Base-by-base conservation (phyloP, 2,888 invertebrate genomes). In the Abrostola tripartita region DNA sequence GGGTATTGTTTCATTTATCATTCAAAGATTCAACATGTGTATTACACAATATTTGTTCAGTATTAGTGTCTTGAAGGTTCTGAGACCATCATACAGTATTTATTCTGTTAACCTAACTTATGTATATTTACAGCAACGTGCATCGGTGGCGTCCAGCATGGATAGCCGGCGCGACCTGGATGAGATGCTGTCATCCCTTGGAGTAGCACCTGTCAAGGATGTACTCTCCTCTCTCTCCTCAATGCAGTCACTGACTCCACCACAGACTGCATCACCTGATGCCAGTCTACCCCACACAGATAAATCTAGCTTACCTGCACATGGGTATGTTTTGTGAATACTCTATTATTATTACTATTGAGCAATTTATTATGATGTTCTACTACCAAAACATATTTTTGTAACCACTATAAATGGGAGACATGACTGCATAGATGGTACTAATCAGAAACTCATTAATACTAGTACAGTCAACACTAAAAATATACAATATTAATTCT, bases 171-270 rank as follows among this genome's bases (percentile, higher is more conserved):
- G 97, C 56, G 98, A 98, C 87, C 90, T 98, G 66, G 98, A 98
- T 90, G 98, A 98, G 85, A 97, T 98, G 96, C 95, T 98, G 49
- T 97, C 97, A 0, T 97, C 97, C 0, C 92, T 98, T 57, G 98
- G 98, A 52, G 97, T 98, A 78, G 98, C 98, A 4, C 98, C 98
- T 0, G 97, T 98, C 37, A 97, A 98, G 83, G 98, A 98, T 89
- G 97, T 98, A 6, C 91, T 98, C 55, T 97, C 98, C 0, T 98
- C 97, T 62, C 95, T 98, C 50, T 97, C 98, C 0, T 98, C 97
- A 74, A 96, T 97, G 88, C 97, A 97, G 79, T 97, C 97, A 9
- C 91, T 97, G 52, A 97, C 97, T 11, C 97, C 98, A 1, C 97
- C 98, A 76, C 97, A 97, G 84, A 97, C 97, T 56, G 96, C 96